phyloP scores from a whole-genome alignment of 2,113 vertebrate species.

The Epinephelus moara region DNA sequence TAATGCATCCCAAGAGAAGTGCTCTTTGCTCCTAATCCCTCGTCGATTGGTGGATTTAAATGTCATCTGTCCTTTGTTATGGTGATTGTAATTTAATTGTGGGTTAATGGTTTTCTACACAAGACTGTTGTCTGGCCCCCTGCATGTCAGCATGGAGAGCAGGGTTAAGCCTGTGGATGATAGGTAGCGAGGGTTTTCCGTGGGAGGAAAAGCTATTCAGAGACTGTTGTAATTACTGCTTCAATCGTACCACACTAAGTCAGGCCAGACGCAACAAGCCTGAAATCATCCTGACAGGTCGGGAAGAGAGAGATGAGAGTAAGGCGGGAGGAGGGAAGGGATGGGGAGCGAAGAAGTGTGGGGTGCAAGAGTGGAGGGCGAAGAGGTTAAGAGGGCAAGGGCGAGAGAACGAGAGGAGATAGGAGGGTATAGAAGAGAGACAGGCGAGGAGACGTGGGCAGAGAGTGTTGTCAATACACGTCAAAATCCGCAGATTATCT shows the following conservation, averaged over 20 bases:
- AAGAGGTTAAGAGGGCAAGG: not conserved
- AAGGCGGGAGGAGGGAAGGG: slow-evolving; percentile 38
- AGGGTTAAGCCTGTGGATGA: slow-evolving; percentile 74
- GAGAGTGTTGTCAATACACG: slow-evolving; percentile 53
- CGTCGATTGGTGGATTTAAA: slow-evolving; percentile 74
- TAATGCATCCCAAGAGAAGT: slow-evolving; percentile 63
- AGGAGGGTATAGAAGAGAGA: slow-evolving; percentile 14
- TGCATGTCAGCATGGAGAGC: slow-evolving; percentile 55
- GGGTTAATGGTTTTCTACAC: slow-evolving; percentile 73
- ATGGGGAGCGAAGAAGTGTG: slow-evolving; percentile 10
- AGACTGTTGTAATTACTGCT: slow-evolving; percentile 76
- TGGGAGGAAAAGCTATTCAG: slow-evolving; percentile 66
- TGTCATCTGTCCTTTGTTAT: slow-evolving; percentile 73
- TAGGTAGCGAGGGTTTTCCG: slow-evolving; percentile 60
- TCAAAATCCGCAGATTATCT: slow-evolving; percentile 72
- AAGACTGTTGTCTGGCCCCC: slow-evolving; percentile 59
- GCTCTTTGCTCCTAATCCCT: slow-evolving; percentile 68
- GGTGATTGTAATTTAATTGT: slow-evolving; percentile 78
- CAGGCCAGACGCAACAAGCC: slow-evolving; percentile 68
- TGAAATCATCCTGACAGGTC: slow-evolving; percentile 75
- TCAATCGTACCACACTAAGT: slow-evolving; percentile 56
- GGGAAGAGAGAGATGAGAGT: slow-evolving; percentile 37
- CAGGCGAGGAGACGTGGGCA: slow-evolving; percentile 16
- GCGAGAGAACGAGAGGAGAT: not conserved
- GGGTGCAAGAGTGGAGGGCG: not conserved